Conservation (phyloP, 2,888 invertebrate genomes). For the Camponotus fellah region DNA sequence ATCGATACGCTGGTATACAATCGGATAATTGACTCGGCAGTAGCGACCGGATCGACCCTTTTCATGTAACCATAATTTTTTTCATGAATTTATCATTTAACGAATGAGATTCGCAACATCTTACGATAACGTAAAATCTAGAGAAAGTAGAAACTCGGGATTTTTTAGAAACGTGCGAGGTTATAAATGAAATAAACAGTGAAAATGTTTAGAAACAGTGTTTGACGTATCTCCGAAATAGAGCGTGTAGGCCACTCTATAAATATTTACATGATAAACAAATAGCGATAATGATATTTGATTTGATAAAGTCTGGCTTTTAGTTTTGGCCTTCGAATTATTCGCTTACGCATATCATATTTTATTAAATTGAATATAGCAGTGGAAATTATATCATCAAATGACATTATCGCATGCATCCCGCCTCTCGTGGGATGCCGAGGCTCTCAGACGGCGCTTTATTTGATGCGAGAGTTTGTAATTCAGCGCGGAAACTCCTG, state of each 20-base stretch:
- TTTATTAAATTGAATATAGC: neutral
- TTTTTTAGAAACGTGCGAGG: neutral
- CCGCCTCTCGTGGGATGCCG: neutral
- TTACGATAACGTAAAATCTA: neutral
- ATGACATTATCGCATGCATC: neutral
- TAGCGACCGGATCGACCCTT: slow-evolving; percentile 13
- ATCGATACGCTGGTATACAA: slow-evolving; percentile 12
- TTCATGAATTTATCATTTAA: slow-evolving; percentile 5
- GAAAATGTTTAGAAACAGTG: neutral
- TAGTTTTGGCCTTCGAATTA: neutral
- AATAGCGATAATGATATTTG: neutral
- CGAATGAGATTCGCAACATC: neutral
- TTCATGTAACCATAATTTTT: slow-evolving; percentile 29
- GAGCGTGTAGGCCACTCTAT: neutral
- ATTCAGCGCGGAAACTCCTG: slow-evolving; percentile 1
- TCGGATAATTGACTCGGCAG: slow-evolving; percentile 25
- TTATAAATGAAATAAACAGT: neutral
- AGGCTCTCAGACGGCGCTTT: neutral
- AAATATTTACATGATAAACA: neutral
- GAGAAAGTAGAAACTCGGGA: neutral
- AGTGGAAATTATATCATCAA: neutral
- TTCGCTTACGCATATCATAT: neutral
- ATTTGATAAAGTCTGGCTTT: neutral
- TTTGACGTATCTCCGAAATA: neutral
- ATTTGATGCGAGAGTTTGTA: neutral